Evolutionary conservation across 2,797 vertebrate genomes (phyloP).

Genomic region (Chromis chromis): DNA sequence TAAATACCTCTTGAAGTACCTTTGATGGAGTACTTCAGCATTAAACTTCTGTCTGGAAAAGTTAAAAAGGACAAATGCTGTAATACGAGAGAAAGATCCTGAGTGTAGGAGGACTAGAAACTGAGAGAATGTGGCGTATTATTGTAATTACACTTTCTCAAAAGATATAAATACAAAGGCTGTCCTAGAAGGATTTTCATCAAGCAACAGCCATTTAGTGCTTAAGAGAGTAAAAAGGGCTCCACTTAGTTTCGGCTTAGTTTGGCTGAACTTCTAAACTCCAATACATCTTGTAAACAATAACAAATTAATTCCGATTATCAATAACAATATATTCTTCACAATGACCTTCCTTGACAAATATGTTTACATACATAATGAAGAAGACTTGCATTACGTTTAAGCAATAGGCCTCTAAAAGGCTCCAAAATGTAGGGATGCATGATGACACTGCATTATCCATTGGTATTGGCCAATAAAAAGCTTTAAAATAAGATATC

Average conservation of each 20-base stretch:
- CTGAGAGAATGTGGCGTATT: slow-evolving; percentile 6
- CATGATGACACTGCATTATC: no score
- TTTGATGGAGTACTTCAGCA: slow-evolving; percentile 58
- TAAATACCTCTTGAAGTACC: slow-evolving; percentile 60
- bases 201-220: not conserved
- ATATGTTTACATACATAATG: not conserved
- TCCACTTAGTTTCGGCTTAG: not conserved
- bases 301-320: not conserved
- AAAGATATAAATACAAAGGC: slow-evolving; percentile 1
- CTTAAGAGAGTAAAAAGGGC: not conserved
- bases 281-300: not conserved
- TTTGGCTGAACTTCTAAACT: not conserved
- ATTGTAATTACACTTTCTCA: not conserved
- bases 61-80: slow-evolving; percentile 24
- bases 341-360: no score
- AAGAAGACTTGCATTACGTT: not conserved
- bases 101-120: slow-evolving; percentile 31
- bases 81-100: slow-evolving; percentile 10
- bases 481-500: no score
- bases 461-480: no score
- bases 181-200: slow-evolving; percentile 5
- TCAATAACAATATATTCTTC: not conserved
- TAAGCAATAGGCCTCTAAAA: not conserved
- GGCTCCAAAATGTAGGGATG: no score
- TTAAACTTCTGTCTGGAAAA: slow-evolving; percentile 53